phyloP scores from a whole-genome alignment of 1,140 invertebrate species.

The Pollicipes pollicipes region DNA sequence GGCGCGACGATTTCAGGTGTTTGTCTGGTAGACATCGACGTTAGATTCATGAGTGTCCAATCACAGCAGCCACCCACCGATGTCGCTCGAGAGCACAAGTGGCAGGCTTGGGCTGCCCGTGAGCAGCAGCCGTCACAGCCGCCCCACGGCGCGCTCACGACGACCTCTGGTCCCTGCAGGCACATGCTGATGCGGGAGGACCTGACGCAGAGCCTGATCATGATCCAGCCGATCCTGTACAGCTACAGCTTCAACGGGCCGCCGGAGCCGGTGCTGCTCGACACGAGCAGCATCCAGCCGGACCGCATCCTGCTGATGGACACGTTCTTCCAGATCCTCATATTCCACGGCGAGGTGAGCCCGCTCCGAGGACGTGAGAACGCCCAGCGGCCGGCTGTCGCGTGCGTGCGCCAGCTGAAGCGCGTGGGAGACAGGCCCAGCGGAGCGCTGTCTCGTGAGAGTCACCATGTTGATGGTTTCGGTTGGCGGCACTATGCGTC shows the following conservation, averaged over 20 bases:
- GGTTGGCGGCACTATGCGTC: not conserved
- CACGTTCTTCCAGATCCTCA: slow-evolving; percentile 99
- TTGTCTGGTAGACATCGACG: slow-evolving; percentile 6
- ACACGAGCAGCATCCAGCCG: slow-evolving; percentile 91
- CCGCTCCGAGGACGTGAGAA: slow-evolving; percentile 5
- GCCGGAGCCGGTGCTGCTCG: slow-evolving; percentile 89
- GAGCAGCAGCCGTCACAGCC: too few species aligned
- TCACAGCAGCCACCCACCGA: too few species aligned
- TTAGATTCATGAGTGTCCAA: not conserved
- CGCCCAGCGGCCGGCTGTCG: not conserved
- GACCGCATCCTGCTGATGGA: slow-evolving; percentile 98
- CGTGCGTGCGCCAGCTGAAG: too few species aligned
- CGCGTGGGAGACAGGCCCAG: too few species aligned
- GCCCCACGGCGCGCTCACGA: too few species aligned
- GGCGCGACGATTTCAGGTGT: too few species aligned
- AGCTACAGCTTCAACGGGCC: slow-evolving; percentile 96
- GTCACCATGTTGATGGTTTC: too few species aligned
- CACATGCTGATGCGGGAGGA: slow-evolving; percentile 96
- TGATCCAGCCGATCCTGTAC: slow-evolving; percentile 98
- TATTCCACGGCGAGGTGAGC: slow-evolving; percentile 91
- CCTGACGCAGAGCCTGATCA: slow-evolving; percentile 89
- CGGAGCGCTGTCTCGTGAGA: too few species aligned
- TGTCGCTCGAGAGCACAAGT: too few species aligned
- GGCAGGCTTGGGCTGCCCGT: too few species aligned
- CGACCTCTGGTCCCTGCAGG: too few species aligned